phyloP scores from a whole-genome alignment of 2,113 vertebrate species.

The Actinemys pallida region DNA sequence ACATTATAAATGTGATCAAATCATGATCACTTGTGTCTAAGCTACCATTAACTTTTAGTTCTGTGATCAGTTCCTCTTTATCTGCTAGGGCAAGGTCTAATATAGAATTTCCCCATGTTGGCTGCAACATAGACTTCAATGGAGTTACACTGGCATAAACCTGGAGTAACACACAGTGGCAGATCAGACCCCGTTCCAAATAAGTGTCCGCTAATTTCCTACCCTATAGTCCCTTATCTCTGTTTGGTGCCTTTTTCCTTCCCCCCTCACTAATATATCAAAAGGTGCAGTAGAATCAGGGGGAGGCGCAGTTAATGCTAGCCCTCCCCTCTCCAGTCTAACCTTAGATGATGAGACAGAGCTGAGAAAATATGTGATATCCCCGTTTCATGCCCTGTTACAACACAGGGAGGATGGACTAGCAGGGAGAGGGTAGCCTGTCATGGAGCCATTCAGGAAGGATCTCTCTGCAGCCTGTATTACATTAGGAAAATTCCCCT shows the following conservation, averaged over 20 bases:
- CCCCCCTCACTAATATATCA: background rate
- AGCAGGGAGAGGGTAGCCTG: background rate
- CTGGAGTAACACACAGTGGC: background rate
- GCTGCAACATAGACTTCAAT: background rate
- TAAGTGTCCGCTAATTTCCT: background rate
- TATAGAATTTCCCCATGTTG: background rate
- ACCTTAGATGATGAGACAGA: background rate
- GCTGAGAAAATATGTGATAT: constrained; percentile 3
- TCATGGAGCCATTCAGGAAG: accelerated
- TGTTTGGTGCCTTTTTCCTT: background rate
- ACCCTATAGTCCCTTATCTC: background rate
- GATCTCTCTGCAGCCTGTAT: background rate
- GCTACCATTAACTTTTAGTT: background rate
- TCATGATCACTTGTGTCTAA: background rate
- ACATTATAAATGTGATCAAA: background rate
- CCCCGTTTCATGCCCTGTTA: background rate
- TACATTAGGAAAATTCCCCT: background rate
- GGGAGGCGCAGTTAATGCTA: background rate
- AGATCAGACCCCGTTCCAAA: background rate
- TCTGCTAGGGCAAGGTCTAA: background rate
- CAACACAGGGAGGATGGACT: background rate
- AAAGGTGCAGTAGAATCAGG: background rate
- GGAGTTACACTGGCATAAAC: background rate
- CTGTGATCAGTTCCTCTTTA: background rate
- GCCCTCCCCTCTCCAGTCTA: background rate